Percentiles rank a stretch among this genome's conserved stretches.
phyloP scores from a whole-genome alignment of 2,888 invertebrate genomes.

The Enchytraeus crypticus region DNA sequence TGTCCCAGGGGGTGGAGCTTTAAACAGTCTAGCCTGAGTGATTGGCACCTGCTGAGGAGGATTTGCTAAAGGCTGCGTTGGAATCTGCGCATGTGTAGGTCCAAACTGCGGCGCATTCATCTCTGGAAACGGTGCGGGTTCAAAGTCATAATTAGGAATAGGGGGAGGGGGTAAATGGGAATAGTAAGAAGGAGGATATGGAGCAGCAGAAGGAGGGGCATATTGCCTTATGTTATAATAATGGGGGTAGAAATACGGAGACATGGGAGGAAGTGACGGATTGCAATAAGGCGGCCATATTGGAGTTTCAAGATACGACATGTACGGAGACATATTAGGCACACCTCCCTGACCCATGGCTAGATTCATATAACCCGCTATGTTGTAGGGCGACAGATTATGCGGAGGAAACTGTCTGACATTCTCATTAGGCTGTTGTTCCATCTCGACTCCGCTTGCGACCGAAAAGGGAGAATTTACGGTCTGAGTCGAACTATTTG shows the following conservation, averaged over 20 bases:
- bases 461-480: too few relatives aligned
- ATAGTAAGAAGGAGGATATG: slow-evolving; percentile 6
- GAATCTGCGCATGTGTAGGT: neutral
- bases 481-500: slow-evolving; percentile 5
- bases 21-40: neutral
- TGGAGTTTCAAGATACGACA: slow-evolving; percentile 3
- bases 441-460: neutral
- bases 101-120: too few relatives aligned
- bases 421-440: neutral
- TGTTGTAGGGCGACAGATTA: neutral
- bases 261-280: neutral
- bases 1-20: neutral
- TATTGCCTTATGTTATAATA: too few relatives aligned
- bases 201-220: too few relatives aligned
- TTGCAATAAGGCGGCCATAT: slow-evolving; percentile 4
- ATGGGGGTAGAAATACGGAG: slow-evolving; percentile 4
- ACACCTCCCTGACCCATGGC: too few relatives aligned
- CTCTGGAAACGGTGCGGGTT: too few relatives aligned
- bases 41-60: too few relatives aligned
- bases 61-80: too few relatives aligned
- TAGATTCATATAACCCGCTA: neutral
- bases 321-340: neutral
- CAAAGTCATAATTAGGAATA: neutral
- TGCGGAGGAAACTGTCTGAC: neutral
- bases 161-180: slow-evolving; percentile 2